Evolutionary conservation across 2,888 invertebrate genomes (phyloP).

Genomic region (Cephus sareptanus): DNA sequence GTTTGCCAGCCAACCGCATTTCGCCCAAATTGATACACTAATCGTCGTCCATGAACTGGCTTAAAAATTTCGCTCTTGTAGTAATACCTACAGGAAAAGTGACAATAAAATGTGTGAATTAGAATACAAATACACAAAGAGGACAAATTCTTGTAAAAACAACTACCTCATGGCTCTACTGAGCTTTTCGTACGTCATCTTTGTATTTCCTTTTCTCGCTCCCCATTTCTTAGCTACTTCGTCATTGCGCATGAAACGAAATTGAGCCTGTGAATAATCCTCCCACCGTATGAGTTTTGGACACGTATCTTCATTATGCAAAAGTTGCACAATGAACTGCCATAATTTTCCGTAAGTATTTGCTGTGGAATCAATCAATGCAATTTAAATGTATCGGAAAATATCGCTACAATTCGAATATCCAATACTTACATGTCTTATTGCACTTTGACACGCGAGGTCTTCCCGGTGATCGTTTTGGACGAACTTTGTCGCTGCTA

Average conservation of each 20-base stretch:
- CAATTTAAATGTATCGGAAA: background rate
- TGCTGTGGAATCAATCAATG: constrained; percentile 34
- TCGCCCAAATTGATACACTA: constrained; percentile 85
- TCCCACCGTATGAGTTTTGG: constrained; percentile 91
- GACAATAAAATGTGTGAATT: background rate
- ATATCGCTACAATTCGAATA: background rate
- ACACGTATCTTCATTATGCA: constrained; percentile 80
- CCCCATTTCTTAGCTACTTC: constrained; percentile 91
- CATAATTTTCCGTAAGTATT: constrained; percentile 71
- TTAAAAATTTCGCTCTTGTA: constrained; percentile 81
- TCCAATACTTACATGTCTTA: constrained; percentile 50
- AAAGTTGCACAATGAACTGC: constrained; percentile 87
- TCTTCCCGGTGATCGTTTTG: constrained; percentile 70
- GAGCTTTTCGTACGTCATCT: constrained; percentile 94
- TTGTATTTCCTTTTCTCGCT: constrained; percentile 83
- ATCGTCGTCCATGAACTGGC: constrained; percentile 79
- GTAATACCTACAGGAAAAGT: constrained; percentile 73
- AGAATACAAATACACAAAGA: background rate
- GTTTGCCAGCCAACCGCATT: constrained; percentile 83
- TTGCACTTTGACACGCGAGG: constrained; percentile 61
- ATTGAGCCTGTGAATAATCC: constrained; percentile 83
- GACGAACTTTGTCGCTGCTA: constrained; percentile 66
- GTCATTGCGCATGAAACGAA: constrained; percentile 88
- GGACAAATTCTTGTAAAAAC: constrained; percentile 3
- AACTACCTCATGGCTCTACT: constrained; percentile 86